These are phyloP conservation scores for Gymnogyps californianus DNA, from an alignment of 2,113 vertebrate species.

Conservation along the genomic window DNA sequence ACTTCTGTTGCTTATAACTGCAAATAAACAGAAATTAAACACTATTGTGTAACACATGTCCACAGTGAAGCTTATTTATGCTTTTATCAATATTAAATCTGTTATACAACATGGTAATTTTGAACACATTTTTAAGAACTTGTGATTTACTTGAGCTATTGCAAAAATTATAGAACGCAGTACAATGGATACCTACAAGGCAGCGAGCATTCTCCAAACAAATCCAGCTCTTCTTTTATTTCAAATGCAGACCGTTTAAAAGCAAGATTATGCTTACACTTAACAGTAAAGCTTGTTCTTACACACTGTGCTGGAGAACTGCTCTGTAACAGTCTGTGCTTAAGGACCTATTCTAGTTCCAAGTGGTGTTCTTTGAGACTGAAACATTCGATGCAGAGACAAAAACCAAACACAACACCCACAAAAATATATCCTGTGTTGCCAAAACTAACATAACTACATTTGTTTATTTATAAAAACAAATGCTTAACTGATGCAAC, in stretches of 20 bases:
- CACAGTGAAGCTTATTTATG: not conserved
- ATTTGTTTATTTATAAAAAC: not conserved
- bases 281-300: not conserved
- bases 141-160: not conserved
- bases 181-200: not conserved
- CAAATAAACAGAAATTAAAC: conserved; percentile 63
- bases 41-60: not conserved
- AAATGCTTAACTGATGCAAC: not conserved
- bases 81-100: not conserved
- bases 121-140: not conserved
- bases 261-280: not conserved
- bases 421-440: not conserved
- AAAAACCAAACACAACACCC: not conserved
- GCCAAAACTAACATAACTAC: not conserved
- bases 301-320: not conserved
- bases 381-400: not conserved
- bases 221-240: not conserved
- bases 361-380: not conserved
- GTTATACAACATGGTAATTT: not conserved
- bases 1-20: conserved; percentile 99
- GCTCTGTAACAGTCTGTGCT: not conserved
- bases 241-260: not conserved
- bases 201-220: not conserved
- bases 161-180: not conserved
- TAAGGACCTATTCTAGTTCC: not conserved